phyloP scores from a whole-genome alignment of 2,797 vertebrate genomes.

The Vultur gryphus region DNA sequence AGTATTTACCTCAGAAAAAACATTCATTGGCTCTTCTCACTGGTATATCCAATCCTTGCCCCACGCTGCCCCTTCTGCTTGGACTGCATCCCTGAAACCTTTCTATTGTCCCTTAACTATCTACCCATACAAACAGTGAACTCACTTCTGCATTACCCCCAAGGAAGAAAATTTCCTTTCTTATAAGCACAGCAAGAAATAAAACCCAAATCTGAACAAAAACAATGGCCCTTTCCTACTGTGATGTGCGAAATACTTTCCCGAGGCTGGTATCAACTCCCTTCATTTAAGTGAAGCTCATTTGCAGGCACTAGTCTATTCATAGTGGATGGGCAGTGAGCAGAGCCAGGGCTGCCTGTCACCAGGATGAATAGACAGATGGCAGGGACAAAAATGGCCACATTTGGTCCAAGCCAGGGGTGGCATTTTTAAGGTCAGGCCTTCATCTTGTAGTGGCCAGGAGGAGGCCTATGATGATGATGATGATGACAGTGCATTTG shows the following conservation, averaged over 20 bases:
- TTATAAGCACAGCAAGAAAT: background rate
- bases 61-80: background rate
- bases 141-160: background rate
- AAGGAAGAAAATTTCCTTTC: slow-evolving; percentile 11
- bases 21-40: background rate
- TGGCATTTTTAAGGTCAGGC: slow-evolving; percentile 49
- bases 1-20: background rate
- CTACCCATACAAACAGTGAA: background rate
- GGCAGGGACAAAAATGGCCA: slow-evolving; percentile 18
- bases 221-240: background rate
- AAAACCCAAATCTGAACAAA: background rate
- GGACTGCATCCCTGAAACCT: background rate
- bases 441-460: slow-evolving; percentile 35
- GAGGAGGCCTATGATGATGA: slow-evolving; percentile 36
- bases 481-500: slow-evolving; percentile 46
- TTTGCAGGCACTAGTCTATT: background rate
- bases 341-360: slow-evolving; percentile 1
- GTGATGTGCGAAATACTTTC: slow-evolving; percentile 16
- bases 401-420: slow-evolving; percentile 20
- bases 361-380: slow-evolving; percentile 48
- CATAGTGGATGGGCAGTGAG: background rate
- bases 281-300: background rate
- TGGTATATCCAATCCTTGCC: background rate
- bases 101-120: background rate
- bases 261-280: background rate